Base-by-base conservation (phyloP, 2,113 vertebrate genomes). In the Catharus bicknelli region DNA sequence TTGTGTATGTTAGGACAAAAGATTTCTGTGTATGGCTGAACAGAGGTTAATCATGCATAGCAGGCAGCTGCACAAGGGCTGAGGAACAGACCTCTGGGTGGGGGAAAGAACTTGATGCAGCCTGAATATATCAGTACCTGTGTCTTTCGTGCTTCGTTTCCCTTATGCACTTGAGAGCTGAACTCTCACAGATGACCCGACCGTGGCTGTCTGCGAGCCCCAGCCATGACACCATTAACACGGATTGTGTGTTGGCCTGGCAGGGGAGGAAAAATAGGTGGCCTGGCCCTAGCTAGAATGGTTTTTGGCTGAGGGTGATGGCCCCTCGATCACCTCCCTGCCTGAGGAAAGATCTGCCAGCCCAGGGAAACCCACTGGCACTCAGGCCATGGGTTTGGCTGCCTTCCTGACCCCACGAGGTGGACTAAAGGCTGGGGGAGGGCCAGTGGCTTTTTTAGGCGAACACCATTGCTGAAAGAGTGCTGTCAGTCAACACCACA, bases 1-100 rank as follows among this genome's bases (percentile, higher is more conserved):
- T 99, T 99, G 99, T 99, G 98, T 98, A 98, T 95, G 97, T 98
- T 98, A 98, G 98, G 98, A 99, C 98, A 98, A 99, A 98, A 98
- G 98, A 98, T 99, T 98, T 98, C 97, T 98, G 97, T 97, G 97
- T 96, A 98, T 98, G 98, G 98, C 98, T 99, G 98, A 99, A 98
- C 98, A 98, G 98, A 98, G 97, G 97, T 98, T 98, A 98, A 98
- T 98, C 98, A 98, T 98, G 98, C 98, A 98, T 98, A 98, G 96
- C 97, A 98, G 95, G 96, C 98, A 98, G 98, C 98, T 98, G 98
- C 98, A 98, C 93, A 91, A 94, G 95, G 86, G 92, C 97, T 93
- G 97, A 96, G 95, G 96, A 97, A 96, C 97, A 97, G 97, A 97
- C 97, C 97, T 95, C 96, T 94, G 95, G 96, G 96, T 96, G 96